Evolutionary conservation across 1,140 invertebrate genomes (phyloP), one percentile per base, ranked within the genome.

Genomic region (Aphidius ervi): DNA sequence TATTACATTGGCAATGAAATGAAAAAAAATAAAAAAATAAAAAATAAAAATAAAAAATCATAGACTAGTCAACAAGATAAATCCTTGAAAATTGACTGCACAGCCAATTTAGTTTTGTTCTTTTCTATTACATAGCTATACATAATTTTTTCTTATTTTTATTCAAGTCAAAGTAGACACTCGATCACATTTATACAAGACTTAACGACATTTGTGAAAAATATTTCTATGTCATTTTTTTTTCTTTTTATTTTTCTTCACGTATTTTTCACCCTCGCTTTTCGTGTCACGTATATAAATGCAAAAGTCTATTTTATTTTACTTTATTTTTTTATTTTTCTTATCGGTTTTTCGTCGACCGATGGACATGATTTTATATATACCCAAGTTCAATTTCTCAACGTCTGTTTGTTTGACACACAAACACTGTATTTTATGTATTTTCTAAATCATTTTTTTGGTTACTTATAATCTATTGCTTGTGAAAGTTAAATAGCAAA

Each of bases 111-210:
- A 1, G 23, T 31, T 31, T 31, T 31, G 23, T 31, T 31, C 23
- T 31, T 31, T 31, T 31, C 23, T 31, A 31, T 31, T 31, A 31
- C 23, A 31, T 31, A 31, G 23, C 23, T 31, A 31, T 31, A 31
- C 23, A 31, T 31, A 31, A 31, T 31, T 31, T 31, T 31, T 31
- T 31, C 4, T 31, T 31, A 31, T 31, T 31, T 31, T 31, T 16
- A 16, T 31, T 31, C 23, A 31, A 31, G 23, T 31, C 23, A 31
- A 41, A 41, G 42, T 41, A 39, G 56, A 10, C 56, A 23, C 16
- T 58, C 55, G 42, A 56, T 56, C 55, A 56, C 55, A 56, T 46
- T 56, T 56, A 16, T 16, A 56, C 55, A 31, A 31, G 43, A 46
- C 42, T 9, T 43, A 31, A 39, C 49, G 55, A 56, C 55, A 56